Base-by-base conservation (phyloP, 2,888 invertebrate genomes). In the Romanomermis culicivorax region DNA sequence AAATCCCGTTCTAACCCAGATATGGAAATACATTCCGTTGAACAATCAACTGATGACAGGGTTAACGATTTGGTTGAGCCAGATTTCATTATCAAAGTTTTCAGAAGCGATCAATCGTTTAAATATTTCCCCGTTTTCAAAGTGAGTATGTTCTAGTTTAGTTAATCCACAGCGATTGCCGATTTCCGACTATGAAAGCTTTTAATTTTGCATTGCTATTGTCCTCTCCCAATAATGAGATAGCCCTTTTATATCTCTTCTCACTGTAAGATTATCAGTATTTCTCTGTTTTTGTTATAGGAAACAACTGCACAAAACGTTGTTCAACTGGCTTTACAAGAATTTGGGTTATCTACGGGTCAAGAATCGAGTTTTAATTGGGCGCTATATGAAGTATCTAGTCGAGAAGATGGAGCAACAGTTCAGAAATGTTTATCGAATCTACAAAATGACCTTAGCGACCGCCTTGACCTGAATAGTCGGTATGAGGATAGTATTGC, bases 61-160 rank as follows among this genome's bases (percentile, higher is more conserved):
- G n/a, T n/a, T n/a, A n/a, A n/a, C n/a, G n/a, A n/a, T n/a, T n/a
- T n/a, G n/a, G n/a, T n/a, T n/a, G n/a, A n/a, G n/a, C 91, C 93
- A 2, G 93, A 95, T 70, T 91, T 95, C 74, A 95, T 95, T 30
- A 77, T 97, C 50, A 95, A 95, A 75, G 72, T 77, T 42, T 95
- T 81, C 74, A 85, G 83, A 74, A 82, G 59, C 63, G 95, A 97
- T 74, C 95, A 95, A 75, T 86, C 87, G 43, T 95, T 85, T 77
- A 93, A 95, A 74, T 95, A 89, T 74, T 78, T 97, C 60, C 78
- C 89, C 59, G 85, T 97, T 56, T 87, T 91, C 70, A 91, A 91
- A 75, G 88, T 75, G 60, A 59, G n/a, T n/a, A n/a, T n/a, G n/a
- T n/a, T n/a, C n/a, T n/a, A n/a, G n/a, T n/a, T n/a, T n/a, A n/a